Conservation (phyloP, 2,888 invertebrate genomes). For the Acanthosoma haemorrhoidale region DNA sequence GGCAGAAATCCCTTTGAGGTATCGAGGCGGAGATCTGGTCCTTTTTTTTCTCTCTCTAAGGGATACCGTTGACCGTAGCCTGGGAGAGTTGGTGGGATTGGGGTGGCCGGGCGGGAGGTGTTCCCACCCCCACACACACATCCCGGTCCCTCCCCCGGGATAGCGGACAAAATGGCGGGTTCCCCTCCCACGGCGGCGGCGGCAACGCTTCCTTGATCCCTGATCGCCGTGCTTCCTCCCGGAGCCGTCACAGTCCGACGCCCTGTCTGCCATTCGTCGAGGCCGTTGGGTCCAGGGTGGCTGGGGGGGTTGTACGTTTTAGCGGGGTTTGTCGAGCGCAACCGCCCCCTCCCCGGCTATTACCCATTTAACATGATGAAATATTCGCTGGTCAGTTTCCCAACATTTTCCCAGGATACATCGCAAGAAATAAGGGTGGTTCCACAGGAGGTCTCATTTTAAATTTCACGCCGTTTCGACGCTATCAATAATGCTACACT, state of each 20-base stretch:
- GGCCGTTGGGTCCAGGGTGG: not conserved
- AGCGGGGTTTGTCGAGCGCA: not conserved
- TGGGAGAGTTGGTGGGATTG: too few relatives aligned
- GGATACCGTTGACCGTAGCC: too few relatives aligned
- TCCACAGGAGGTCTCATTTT: too few relatives aligned
- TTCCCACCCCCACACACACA: constrained; percentile 4
- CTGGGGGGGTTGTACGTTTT: not conserved
- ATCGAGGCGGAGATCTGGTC: too few relatives aligned
- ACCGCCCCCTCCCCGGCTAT: not conserved
- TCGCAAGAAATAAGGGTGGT: too few relatives aligned
- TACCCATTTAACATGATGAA: not conserved
- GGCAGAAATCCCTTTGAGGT: too few relatives aligned
- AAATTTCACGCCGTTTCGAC: too few relatives aligned
- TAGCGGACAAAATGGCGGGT: not conserved
- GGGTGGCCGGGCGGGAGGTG: not conserved
- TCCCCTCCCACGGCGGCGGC: constrained; percentile 1
- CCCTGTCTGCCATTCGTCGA: not conserved
- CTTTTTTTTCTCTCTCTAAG: too few relatives aligned
- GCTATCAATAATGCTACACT: too few relatives aligned
- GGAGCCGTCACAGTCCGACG: constrained; percentile 16
- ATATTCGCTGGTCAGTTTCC: too few relatives aligned
- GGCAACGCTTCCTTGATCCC: constrained; percentile 3
- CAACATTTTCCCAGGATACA: too few relatives aligned
- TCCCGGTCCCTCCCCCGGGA: constrained; percentile 1
- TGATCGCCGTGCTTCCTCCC: constrained; percentile 23